Conservation (phyloP, 1,140 invertebrate species). For the Meloidogyne hapla region DNA sequence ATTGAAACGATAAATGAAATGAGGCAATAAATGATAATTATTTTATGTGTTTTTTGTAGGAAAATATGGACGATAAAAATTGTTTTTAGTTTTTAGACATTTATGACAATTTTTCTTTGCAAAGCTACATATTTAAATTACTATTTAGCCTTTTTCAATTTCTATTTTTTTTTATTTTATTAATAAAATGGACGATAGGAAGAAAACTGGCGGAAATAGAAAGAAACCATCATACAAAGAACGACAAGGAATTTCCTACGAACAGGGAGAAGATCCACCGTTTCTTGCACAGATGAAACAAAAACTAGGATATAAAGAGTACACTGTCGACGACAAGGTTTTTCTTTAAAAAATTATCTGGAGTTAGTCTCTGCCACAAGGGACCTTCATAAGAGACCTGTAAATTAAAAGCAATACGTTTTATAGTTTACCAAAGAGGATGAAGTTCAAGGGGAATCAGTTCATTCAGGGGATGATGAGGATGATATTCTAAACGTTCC, state of each 20-base stretch:
- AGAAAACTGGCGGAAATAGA: neutral
- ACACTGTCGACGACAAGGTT: constrained; percentile 54
- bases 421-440: constrained; percentile 50
- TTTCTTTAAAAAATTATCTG: constrained; percentile 14
- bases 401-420: no score
- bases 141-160: no score
- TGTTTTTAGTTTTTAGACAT: no score
- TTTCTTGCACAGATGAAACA: constrained; percentile 50
- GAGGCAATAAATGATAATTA: no score
- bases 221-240: constrained; percentile 53
- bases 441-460: constrained; percentile 32
- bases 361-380: no score
- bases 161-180: no score
- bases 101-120: neutral
- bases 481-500: constrained; percentile 50
- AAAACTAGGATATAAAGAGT: constrained; percentile 52
- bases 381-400: no score
- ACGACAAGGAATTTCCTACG: constrained; percentile 45
- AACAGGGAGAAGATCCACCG: constrained; percentile 47
- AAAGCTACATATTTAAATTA: no score
- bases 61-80: no score
- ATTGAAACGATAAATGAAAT: no score
- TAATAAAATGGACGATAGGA: neutral
- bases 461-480: constrained; percentile 33
- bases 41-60: no score